phyloP scores from a whole-genome alignment of 1,140 invertebrate species.

The Cydia amplana region DNA sequence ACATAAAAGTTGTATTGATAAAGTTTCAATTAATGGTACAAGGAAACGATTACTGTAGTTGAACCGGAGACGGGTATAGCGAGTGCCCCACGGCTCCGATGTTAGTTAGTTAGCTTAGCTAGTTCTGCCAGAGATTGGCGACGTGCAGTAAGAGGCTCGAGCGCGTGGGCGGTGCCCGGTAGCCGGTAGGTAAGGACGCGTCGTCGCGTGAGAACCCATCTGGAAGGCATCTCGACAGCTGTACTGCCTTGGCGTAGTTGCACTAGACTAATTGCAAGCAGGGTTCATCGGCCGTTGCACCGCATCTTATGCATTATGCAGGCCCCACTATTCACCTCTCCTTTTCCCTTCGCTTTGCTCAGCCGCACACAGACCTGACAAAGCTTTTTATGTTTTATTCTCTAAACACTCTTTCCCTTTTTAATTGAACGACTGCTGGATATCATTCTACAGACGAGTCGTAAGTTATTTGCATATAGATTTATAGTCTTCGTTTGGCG shows the following conservation, averaged over 20 bases:
- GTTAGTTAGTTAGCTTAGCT: background rate
- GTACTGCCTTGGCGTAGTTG: conserved; percentile 39
- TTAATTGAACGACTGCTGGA: conserved; percentile 17
- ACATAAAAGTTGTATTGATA: too few species aligned
- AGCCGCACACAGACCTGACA: conserved; percentile 26
- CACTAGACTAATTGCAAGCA: conserved; percentile 52
- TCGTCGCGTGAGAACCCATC: conserved; percentile 50
- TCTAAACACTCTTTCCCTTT: conserved; percentile 31
- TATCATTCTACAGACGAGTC: conserved; percentile 3
- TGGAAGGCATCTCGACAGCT: conserved; percentile 41
- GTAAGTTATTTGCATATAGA: conserved; percentile 16
- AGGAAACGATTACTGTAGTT: background rate
- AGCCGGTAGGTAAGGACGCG: conserved; percentile 32
- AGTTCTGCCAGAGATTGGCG: background rate
- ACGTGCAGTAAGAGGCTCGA: conserved; percentile 12
- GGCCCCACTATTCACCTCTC: conserved; percentile 26
- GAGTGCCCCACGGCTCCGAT: background rate
- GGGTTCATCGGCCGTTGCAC: conserved; percentile 49
- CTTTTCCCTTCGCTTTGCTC: conserved; percentile 31
- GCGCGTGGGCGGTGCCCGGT: conserved; percentile 24
- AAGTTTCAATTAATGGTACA: background rate
- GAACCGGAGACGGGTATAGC: background rate
- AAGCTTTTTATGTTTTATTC: conserved; percentile 31
- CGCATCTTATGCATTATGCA: conserved; percentile 48
- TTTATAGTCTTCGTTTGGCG: conserved; percentile 8